Base-by-base conservation (phyloP, 2,797 vertebrate species). In the Cichlasoma orientale region DNA sequence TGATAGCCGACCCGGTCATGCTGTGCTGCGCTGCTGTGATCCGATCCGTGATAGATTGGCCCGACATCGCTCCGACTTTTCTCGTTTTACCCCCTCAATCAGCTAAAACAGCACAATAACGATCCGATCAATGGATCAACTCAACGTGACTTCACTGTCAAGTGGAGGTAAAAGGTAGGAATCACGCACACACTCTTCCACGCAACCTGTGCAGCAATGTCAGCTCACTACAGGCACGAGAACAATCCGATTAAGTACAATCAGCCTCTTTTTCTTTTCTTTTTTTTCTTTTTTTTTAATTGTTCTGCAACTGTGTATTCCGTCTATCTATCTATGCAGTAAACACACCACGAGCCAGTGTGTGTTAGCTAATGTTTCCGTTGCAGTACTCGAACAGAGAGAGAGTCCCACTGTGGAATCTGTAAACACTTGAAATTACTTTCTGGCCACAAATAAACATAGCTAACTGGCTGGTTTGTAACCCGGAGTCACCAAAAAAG, bases 21-120 rank as follows among this genome's bases (percentile, higher is more conserved):
- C 97, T 98, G 96, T 98, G 97, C 94, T 98, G 97, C n/a, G 97
- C 97, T 56, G 97, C 97, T 13, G 97, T 93, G 94, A 98, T 97
- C 90, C 97, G 96, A 92, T 98, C 97, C 54, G 97, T 97, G 90
- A 98, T 96, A 53, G 96, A 97, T 82, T 98, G 97, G 61, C 97
- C 97, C 86, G 97, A 98, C 97, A 98, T 97, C 47, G 54, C 61
- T 82, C 21, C 61, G 70, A 1, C 31, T 31, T 47, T 10, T 61
- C 9, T 31, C 1, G n/a, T 23, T 2, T 12, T 0, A 2, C 16
- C 7, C 18, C 29, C 50, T 56, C 76, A 58, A 80, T 84, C 82
- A 74, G 72, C 74, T 80, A 56, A 86, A 86, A 86, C 3, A 76
- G 59, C 72, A 63, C 70, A 76, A 87, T 66, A 85, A 86, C 56